Base-by-base conservation (phyloP, 1,140 invertebrate species). In the Pseudomyrmex cubaensis region DNA sequence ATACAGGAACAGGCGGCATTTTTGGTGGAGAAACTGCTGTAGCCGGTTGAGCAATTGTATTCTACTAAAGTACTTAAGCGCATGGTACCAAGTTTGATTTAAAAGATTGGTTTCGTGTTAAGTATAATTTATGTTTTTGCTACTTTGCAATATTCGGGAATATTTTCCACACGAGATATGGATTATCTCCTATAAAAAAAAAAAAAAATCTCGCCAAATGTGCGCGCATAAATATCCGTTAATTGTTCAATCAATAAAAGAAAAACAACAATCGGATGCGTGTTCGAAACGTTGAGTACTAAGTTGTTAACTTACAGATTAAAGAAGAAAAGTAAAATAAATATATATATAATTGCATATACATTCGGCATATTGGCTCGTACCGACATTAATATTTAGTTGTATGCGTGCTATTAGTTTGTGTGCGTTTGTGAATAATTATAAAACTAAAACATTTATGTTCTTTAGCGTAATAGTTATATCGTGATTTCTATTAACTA, bases 1-100 rank as follows among this genome's bases (percentile, higher is more conserved):
- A 80, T 80, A 80, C 66, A 50, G 76, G 76, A 80, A 80, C 66
- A 66, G 44, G 44, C 66, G 5, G 66, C 66, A 80, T 78, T 80
- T 76, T 80, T 50, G 46, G 12, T 56, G 44, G 76, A 61, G 64
- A 70, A 70, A 70, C 66, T 44, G 46, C n/a, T 66, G 35, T 22
- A 46, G 76, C 52, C 54, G 54, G 54, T 48, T 48, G 12, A 13
- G 54, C 20, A 5, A 13, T 20, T 56, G 1, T 57, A 44, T 66
- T 64, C 12, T 25, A 15, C 20, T 44, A 56, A 76, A 76, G 4
- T 57, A 13, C 20, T 15, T n/a, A n/a, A 20, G 9, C 12, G 20
- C 35, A 9, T 35, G 35, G 5, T 35, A 35, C 7, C 0, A 35
- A 35, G 35, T 13, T 44, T 48, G 46, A 57, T 59, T 44, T 59